phyloP scores from a whole-genome alignment of 1,140 invertebrate species.

The Ceratina australensis region DNA sequence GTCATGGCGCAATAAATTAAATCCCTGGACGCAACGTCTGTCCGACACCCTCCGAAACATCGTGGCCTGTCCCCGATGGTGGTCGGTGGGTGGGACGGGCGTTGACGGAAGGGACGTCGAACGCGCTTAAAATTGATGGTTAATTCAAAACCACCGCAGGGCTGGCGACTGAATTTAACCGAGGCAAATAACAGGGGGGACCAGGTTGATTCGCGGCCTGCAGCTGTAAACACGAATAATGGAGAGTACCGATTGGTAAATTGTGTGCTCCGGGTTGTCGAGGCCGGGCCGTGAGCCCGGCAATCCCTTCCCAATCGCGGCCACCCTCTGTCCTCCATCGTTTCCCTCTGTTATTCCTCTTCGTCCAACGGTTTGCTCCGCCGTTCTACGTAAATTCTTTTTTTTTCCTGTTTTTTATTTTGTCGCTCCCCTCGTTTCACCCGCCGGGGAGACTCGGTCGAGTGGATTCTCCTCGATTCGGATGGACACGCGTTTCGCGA shows the following conservation, averaged over 20 bases:
- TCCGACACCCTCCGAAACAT: conserved; percentile 9
- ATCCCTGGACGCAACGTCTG: conserved; percentile 1
- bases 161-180: conserved; percentile 67
- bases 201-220: conserved; percentile 68
- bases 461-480: not conserved
- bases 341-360: not conserved
- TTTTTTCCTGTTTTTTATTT: too few species aligned
- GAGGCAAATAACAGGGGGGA: conserved; percentile 64
- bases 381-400: not conserved
- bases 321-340: not conserved
- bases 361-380: not conserved
- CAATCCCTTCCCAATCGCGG: not conserved
- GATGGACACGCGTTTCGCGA: conserved; percentile 14
- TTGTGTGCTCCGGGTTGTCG: conserved; percentile 62
- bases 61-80: conserved; percentile 19
- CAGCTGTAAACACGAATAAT: conserved; percentile 73
- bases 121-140: conserved; percentile 67
- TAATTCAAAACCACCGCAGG: conserved; percentile 70
- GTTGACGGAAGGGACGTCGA: conserved; percentile 49
- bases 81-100: not conserved
- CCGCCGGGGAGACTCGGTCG: not conserved
- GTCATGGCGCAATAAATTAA: conserved; percentile 42
- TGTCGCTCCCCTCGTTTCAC: not conserved
- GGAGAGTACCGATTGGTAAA: conserved; percentile 72
- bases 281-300: conserved; percentile 31